Evolutionary conservation across 2,888 invertebrate genomes (phyloP), one percentile per base, ranked within the genome.

Genomic region (Apotomis turbidana): DNA sequence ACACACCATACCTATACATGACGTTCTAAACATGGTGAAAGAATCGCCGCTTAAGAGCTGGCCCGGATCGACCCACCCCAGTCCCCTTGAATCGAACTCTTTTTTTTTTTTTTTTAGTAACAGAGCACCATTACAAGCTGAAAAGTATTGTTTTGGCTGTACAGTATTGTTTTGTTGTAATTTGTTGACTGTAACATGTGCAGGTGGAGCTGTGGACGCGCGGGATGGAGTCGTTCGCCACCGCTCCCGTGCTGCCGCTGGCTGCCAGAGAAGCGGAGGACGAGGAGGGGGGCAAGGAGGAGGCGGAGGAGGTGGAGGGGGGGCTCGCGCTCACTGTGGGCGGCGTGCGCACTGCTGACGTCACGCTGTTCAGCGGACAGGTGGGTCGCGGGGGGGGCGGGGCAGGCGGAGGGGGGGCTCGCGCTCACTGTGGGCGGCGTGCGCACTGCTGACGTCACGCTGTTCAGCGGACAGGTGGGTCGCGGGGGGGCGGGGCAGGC

Each of bases 161-260:
- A 27, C 2, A 27, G 27, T 27, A 27, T 27, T 27, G 27, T 27
- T 27, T 27, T 27, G 27, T 2, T 27, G 27, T 27, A 27, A 27
- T 27, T 27, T 1, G 27, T 27, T 27, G 2, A 3, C 27, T 12
- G 87, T 88, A 27, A 55, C 10, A 71, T 73, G 46, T 38, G 79
- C 80, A 79, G 85, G 83, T 87, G 62, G 85, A 85, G 75, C 75
- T 88, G 71, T 85, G 85, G 84, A 84, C 82, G 68, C 79, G 79
- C 71, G 85, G 90, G 5, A 82, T 87, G 62, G 87, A 85, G 12
- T 79, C 86, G 60, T 75, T 81, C 44, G 73, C 79, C 38, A 77
- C 78, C n/a, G 77, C 74, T 41, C 59, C 58, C 4, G 80, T 55
- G 80, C 78, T 46, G 74, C 68, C 60, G 74, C 36, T n/a, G 70